Evolutionary conservation across 2,888 invertebrate species (phyloP).

Genomic region (Sisyra terminalis): DNA sequence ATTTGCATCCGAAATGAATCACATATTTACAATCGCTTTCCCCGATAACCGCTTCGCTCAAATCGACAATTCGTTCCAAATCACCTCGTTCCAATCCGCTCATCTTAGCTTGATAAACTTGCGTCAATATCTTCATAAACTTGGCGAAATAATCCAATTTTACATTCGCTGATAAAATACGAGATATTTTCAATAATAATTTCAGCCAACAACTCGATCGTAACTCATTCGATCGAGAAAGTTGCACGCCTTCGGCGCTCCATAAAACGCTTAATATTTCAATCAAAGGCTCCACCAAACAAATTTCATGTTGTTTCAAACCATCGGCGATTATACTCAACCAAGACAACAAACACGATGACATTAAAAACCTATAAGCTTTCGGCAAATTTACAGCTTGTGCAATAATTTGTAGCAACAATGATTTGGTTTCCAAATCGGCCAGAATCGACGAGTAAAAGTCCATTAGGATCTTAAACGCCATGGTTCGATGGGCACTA

Average conservation of each 20-base stretch:
- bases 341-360: conserved; percentile 58
- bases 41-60: conserved; percentile 13
- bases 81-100: neutral
- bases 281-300: conserved; percentile 7
- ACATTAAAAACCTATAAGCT: conserved; percentile 45
- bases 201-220: too few species aligned
- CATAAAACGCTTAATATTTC: too few species aligned
- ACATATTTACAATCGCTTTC: conserved; percentile 23
- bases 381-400: conserved; percentile 44
- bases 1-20: conserved; percentile 21
- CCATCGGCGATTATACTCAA: conserved; percentile 26
- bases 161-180: conserved; percentile 3
- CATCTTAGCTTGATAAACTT: neutral
- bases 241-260: too few species aligned
- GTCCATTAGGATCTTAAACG: conserved; percentile 61
- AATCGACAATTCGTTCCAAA: conserved; percentile 16
- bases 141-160: neutral
- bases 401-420: conserved; percentile 47
- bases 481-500: conserved; percentile 52
- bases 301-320: conserved; percentile 14
- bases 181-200: conserved; percentile 5
- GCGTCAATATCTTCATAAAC: neutral
- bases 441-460: conserved; percentile 45
- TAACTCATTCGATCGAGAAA: too few species aligned
- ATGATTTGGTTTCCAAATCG: conserved; percentile 42